phyloP scores from a whole-genome alignment of 2,113 vertebrate genomes.

The Vombatus ursinus region DNA sequence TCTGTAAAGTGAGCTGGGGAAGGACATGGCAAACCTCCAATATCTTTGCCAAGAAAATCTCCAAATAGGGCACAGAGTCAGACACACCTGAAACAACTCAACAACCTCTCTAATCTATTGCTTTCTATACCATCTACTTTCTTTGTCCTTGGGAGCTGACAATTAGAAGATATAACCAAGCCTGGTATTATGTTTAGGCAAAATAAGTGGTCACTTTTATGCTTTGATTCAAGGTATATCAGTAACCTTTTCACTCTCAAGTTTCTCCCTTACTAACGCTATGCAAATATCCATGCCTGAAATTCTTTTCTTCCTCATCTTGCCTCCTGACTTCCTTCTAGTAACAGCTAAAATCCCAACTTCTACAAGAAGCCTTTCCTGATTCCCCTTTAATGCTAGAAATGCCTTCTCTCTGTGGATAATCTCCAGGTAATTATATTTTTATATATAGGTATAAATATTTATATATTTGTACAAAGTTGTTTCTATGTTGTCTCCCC shows the following conservation, averaged over 20 bases:
- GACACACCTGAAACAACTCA: neutral
- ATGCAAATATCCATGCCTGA: neutral
- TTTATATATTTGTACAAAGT: neutral
- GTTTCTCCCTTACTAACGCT: neutral
- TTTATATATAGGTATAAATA: too few relatives aligned
- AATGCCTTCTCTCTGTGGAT: neutral
- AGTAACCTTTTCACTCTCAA: conserved; percentile 7
- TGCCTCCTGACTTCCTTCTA: neutral
- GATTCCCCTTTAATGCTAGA: neutral
- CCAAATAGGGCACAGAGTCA: neutral
- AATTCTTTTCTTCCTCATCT: neutral
- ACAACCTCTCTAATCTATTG: conserved; percentile 7
- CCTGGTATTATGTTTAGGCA: neutral
- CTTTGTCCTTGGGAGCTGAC: neutral
- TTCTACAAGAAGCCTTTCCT: neutral
- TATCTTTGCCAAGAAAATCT: neutral
- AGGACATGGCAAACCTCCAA: neutral
- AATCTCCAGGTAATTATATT: neutral
- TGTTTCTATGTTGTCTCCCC: neutral
- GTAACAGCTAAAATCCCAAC: neutral
- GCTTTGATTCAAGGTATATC: conserved; percentile 8
- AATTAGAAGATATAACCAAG: neutral
- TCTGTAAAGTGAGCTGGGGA: neutral
- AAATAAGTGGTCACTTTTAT: neutral
- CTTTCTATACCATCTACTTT: conserved; percentile 22